Percentiles rank a stretch among this genome's conserved stretches.
phyloP scores from a whole-genome alignment of 2,797 vertebrate species.

The Urocyon cinereoargenteus region DNA sequence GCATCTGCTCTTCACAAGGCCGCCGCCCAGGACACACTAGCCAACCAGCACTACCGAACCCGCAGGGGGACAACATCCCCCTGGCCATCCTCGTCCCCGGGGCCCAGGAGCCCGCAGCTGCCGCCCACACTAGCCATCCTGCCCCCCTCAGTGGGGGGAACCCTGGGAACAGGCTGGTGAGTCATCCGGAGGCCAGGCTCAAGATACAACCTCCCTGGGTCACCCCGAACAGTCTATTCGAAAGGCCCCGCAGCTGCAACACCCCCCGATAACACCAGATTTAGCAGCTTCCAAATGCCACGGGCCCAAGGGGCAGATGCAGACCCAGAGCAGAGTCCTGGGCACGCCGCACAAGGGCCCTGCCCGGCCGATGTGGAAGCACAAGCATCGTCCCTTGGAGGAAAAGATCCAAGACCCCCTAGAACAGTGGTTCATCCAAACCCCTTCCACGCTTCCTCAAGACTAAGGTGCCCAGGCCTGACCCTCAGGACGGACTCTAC shows the following conservation, averaged over 20 bases:
- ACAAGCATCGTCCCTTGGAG: not conserved
- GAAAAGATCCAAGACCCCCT: slow-evolving; percentile 2
- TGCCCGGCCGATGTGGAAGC: not conserved
- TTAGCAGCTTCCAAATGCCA: not conserved
- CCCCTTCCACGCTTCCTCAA: not conserved
- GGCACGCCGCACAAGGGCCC: not conserved
- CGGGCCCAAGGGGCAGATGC: slow-evolving; percentile 1
- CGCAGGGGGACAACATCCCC: not conserved
- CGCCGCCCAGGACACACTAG: not conserved
- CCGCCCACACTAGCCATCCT: not conserved
- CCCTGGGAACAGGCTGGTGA: not conserved
- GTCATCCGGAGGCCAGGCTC: not conserved
- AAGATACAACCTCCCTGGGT: not conserved
- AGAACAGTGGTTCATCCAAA: slow-evolving; percentile 45
- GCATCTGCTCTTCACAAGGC: not conserved
- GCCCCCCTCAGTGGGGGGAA: not conserved
- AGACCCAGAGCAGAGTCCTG: not conserved
- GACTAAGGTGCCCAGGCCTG: slow-evolving; percentile 38
- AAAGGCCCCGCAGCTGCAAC: not conserved
- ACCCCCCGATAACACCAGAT: not conserved
- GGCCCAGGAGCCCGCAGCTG: not conserved
- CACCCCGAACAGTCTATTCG: not conserved
- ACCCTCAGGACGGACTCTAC: not conserved
- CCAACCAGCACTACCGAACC: not conserved
- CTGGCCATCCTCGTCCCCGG: not conserved